A percentile compares a stretch with the other conserved stretches of the same genome.
These are phyloP conservation scores for Litoditis marina DNA, from an alignment of 2,888 invertebrate species.

Conservation along the genomic window DNA sequence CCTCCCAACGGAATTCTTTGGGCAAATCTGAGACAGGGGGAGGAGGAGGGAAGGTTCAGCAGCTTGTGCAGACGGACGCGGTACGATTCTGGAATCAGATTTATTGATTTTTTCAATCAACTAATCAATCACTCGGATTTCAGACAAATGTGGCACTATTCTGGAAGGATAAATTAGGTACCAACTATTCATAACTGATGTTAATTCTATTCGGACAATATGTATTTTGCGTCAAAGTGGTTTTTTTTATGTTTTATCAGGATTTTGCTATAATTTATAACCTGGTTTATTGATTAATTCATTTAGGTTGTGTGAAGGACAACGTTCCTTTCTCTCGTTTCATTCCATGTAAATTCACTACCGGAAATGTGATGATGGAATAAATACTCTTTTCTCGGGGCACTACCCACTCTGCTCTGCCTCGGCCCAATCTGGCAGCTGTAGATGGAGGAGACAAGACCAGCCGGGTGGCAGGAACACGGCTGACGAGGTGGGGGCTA, in stretches of 20 bases:
- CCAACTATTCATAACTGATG: too few species aligned
- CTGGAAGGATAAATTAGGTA: too few species aligned
- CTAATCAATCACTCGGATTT: neutral
- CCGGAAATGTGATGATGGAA: too few species aligned
- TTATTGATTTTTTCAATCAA: neutral
- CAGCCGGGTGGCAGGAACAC: constrained; percentile 45
- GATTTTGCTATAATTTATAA: too few species aligned
- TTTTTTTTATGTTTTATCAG: too few species aligned
- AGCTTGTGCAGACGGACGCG: constrained; percentile 41
- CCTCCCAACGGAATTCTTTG: constrained; percentile 28
- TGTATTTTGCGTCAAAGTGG: too few species aligned
- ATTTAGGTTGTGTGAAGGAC: too few species aligned
- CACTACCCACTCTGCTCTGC: constrained; percentile 30
- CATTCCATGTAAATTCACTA: neutral
- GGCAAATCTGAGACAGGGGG: constrained; percentile 35
- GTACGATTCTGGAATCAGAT: constrained; percentile 25
- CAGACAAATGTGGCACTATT: too few species aligned
- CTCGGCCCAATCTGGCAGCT: constrained; percentile 36
- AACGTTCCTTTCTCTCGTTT: neutral
- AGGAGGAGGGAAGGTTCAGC: constrained; percentile 33
- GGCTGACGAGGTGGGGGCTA: constrained; percentile 27
- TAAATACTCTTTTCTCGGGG: too few species aligned
- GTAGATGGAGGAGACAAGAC: constrained; percentile 39
- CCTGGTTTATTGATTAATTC: neutral
- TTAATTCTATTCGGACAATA: too few species aligned